phyloP scores from a whole-genome alignment of 2,113 vertebrate species.

The Periophthalmodon schlosseri region DNA sequence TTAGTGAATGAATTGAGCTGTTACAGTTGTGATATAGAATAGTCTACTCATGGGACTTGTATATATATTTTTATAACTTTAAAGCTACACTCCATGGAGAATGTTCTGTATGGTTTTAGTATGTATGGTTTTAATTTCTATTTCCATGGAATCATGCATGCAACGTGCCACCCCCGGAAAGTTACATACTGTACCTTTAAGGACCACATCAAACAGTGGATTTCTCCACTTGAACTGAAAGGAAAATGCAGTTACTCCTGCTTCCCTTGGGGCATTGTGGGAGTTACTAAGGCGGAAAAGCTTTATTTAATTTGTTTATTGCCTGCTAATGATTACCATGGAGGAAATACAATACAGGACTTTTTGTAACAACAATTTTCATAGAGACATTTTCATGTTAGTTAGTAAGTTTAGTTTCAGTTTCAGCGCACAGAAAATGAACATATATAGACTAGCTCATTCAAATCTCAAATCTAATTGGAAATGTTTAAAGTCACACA shows the following conservation, averaged over 20 bases:
- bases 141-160: too few species aligned
- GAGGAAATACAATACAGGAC: not conserved
- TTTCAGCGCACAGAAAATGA: not conserved
- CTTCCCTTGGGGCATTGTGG: slow-evolving; percentile 10
- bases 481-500: not conserved
- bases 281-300: slow-evolving; percentile 24
- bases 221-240: slow-evolving; percentile 30
- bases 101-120: not conserved
- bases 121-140: not conserved
- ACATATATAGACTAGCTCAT: not conserved
- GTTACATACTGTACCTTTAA: too few species aligned
- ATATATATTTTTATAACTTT: too few species aligned
- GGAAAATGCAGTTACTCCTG: slow-evolving; percentile 30
- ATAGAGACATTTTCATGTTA: not conserved
- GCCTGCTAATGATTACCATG: slow-evolving; percentile 25
- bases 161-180: not conserved
- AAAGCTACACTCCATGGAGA: too few species aligned
- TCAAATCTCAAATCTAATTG: not conserved
- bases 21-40: too few species aligned
- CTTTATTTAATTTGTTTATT: slow-evolving; percentile 25
- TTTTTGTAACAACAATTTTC: not conserved
- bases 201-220: not conserved
- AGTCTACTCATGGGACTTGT: too few species aligned
- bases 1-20: too few species aligned
- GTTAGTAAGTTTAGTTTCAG: not conserved